Base-by-base conservation (phyloP, 1,140 invertebrate genomes). In the Drosophila navojoa region DNA sequence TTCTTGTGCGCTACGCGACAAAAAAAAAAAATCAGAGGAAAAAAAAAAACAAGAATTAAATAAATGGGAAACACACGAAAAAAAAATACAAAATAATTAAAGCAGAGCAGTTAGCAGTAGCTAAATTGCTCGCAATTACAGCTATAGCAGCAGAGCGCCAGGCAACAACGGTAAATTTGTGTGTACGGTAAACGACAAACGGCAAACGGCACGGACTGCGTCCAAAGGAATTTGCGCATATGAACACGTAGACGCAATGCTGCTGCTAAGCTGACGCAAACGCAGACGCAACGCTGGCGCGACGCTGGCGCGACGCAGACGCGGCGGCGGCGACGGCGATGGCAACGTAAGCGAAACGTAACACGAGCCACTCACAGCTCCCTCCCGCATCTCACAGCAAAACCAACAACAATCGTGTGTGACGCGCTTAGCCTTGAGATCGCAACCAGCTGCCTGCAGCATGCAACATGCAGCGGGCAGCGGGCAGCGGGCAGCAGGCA, bases 241-340 rank as follows among this genome's bases (percentile, higher is more conserved):
- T 79, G 73, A 89, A 89, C 84, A 87, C 84, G 84, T 87, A 89
- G 76, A 76, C 79, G 66, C 78, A 40, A 27, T 47, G 68, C 45
- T 59, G 55, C 38, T 27, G 27, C 27, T 29, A 29, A 29, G 27
- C 27, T 5, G 5, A 38, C 49, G 47, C 49, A 15, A 35, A 58
- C 53, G 32, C 25, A 11, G 16, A 44, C 52, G 40, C 42, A 29
- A 44, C 52, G 40, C 42, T 22, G 29, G 35, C 55, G 38, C 32
- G 11, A 55, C 75, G 67, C 57, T 38, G 15, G 58, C 73, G 66
- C 74, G 42, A 71, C 73, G 66, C 70, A 49, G 71, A 45, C 45
- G 50, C 44, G n/a, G 61, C 66, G 71, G 32, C 74, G 79, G 42
- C 64, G 45, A 52, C 71, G 66, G 22, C 69, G 75, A 44, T 64